Conservation (phyloP, 1,140 invertebrate species). For the Andricus grossulariae region DNA sequence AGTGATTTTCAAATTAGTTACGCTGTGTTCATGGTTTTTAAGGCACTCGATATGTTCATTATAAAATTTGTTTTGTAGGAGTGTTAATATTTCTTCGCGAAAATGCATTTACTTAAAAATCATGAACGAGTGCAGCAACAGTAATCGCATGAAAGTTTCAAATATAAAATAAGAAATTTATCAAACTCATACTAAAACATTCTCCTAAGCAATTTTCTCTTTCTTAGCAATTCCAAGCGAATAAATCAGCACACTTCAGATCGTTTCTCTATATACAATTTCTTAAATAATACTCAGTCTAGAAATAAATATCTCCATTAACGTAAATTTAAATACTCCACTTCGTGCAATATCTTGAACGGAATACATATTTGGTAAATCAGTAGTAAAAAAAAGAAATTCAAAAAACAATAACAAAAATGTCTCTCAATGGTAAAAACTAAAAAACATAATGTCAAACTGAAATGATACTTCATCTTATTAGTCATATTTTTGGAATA, state of each 20-base stretch:
- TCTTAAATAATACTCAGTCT: conserved; percentile 27
- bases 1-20: conserved; percentile 46
- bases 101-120: conserved; percentile 51
- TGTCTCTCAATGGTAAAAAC: neutral
- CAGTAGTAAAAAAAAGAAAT: neutral
- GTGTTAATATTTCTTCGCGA: neutral
- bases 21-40: conserved; percentile 59
- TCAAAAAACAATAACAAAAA: conserved; percentile 17
- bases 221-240: conserved; percentile 21
- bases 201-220: conserved; percentile 23
- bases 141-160: neutral
- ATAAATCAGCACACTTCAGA: conserved; percentile 7
- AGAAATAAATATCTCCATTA: conserved; percentile 24
- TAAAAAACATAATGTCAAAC: conserved; percentile 6
- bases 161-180: neutral
- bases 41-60: conserved; percentile 51
- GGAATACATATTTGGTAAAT: conserved; percentile 16
- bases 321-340: conserved; percentile 28
- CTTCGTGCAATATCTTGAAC: neutral
- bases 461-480: neutral
- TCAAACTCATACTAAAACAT: neutral
- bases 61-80: conserved; percentile 6
- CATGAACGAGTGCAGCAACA: conserved; percentile 45
- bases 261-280: neutral
- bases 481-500: conserved; percentile 54